phyloP scores from a whole-genome alignment of 2,797 vertebrate genomes.

The Pipistrellus nathusii region DNA sequence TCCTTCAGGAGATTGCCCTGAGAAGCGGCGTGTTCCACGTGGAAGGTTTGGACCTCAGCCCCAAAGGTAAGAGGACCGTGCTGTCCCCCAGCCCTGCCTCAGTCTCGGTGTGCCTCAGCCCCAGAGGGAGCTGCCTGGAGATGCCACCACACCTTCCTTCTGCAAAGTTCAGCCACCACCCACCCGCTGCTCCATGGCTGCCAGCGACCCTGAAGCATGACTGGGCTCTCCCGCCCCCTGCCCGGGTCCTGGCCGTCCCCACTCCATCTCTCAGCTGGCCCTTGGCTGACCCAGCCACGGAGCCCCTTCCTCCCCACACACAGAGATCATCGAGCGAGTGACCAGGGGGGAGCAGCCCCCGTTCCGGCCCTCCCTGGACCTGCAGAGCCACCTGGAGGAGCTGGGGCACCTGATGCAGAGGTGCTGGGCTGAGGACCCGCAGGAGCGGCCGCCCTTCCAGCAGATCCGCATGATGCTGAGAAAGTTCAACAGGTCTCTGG shows the following conservation, averaged over 20 bases:
- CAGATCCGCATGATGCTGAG: slow-evolving; percentile 93
- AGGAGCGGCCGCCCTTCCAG: slow-evolving; percentile 95
- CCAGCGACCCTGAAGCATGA: not conserved
- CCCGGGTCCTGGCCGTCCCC: not conserved
- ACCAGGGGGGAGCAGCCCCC: slow-evolving; percentile 92
- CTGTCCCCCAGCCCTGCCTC: not conserved
- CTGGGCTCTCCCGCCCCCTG: not conserved
- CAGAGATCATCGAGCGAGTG: slow-evolving; percentile 96
- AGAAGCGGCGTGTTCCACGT: slow-evolving; percentile 92
- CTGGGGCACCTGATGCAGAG: slow-evolving; percentile 95
- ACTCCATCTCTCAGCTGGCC: not conserved
- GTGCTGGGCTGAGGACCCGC: slow-evolving; percentile 95
- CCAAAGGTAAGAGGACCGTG: slow-evolving; percentile 90
- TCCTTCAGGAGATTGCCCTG: slow-evolving; percentile 95
- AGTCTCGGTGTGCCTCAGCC: not conserved
- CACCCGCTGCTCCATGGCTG: not conserved
- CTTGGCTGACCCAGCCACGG: not conserved
- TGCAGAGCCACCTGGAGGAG: slow-evolving; percentile 92
- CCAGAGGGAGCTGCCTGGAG: not conserved
- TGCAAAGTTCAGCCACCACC: not conserved
- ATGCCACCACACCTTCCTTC: not conserved
- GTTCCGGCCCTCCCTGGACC: slow-evolving; percentile 90
- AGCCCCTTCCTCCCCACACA: not conserved
- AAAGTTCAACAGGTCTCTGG: slow-evolving; percentile 94
- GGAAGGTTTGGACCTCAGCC: slow-evolving; percentile 90